Evolutionary conservation across 2,113 vertebrate genomes (phyloP).

Genomic region (Leucosticte australis): DNA sequence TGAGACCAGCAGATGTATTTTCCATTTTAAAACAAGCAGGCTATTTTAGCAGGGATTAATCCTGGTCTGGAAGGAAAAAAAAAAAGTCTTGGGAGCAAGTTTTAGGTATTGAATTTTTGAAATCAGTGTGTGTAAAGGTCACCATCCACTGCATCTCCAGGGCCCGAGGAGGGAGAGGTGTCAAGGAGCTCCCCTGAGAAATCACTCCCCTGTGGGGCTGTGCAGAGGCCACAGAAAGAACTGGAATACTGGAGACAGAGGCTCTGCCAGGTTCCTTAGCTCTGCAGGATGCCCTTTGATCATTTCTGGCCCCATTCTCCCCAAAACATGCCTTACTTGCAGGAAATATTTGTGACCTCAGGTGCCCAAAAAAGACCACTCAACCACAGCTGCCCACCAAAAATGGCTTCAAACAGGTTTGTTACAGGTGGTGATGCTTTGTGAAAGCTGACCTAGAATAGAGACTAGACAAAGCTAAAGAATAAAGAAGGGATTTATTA

Average conservation of each 20-base stretch:
- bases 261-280: not conserved
- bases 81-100: not conserved
- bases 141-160: not conserved
- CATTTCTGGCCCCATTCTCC: accelerated
- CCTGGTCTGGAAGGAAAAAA: not conserved
- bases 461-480: not conserved
- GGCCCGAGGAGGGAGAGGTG: not conserved
- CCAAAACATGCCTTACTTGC: not conserved
- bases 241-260: not conserved
- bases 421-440: not conserved
- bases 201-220: not conserved
- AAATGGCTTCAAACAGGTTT: not conserved
- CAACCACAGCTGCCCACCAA: not conserved
- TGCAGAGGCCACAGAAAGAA: not conserved
- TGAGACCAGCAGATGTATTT: not conserved
- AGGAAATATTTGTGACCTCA: not conserved
- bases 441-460: not conserved
- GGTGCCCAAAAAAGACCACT: not conserved
- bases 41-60: not conserved
- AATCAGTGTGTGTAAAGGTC: not conserved
- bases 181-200: not conserved
- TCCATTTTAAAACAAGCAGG: constrained; percentile 3
- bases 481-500: not conserved
- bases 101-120: not conserved
- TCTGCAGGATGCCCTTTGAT: not conserved